Base-by-base conservation (phyloP, 1,140 invertebrate species). In the Bombyx mandarina region DNA sequence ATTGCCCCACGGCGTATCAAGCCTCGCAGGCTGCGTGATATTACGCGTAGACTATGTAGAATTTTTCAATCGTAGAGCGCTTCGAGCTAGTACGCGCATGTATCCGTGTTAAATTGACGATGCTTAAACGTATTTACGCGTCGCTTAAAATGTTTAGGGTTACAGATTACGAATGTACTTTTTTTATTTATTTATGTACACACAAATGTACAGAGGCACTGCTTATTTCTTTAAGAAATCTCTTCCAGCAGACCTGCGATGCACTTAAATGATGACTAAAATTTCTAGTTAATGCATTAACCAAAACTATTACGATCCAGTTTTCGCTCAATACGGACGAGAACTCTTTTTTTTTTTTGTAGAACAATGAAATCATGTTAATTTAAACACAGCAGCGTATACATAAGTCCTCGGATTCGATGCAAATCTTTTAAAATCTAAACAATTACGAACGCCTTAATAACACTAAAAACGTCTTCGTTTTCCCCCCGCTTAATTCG, bases 341-440 rank as follows among this genome's bases (percentile, higher is more conserved):
- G 45, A 47, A 10, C 12, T 9, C 12, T 8, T 12, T 47, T 47
- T 6, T 47, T 10, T 47, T 47, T 47, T 8, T 47, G 45, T 47
- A 12, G 45, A 10, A 4, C 45, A 47, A 10, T 47, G 4, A 12
- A 47, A 47, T 47, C 12, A 47, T 7, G 0, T 47, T 47, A 12
- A 51, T 18, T 51, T n/a, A 12, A 51, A 18, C n/a, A 74, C 73
- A 81, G 74, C 68, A 73, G 69, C 45, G 45, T 7, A 47, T 9
- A 65, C 62, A 18, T 18, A 18, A 18, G 12, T 18, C 12, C 12
- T 18, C 12, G 12, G 12, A 18, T 18, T 18, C 12, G 12, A 18
- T 18, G 12, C 12, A 18, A 18, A 18, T 18, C 12, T 18, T 18
- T 18, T 18, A 18, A 18, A 18, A 18, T 18, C 12, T 18, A 18